Evolutionary conservation across 2,113 vertebrate genomes (phyloP), one percentile per base, ranked within the genome.

Genomic region (Callipepla californica): DNA sequence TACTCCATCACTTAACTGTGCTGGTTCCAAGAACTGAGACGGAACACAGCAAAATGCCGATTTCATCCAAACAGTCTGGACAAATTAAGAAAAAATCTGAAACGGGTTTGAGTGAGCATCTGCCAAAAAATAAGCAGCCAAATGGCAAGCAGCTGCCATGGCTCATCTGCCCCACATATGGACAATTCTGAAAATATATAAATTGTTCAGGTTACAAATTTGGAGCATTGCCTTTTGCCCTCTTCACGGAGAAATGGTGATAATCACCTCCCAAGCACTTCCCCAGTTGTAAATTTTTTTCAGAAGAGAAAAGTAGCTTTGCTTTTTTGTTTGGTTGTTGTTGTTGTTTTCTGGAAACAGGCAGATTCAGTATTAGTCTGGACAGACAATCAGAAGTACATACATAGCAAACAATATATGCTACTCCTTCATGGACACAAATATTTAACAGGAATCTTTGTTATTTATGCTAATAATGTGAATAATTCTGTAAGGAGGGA

Each of bases 11-110:
- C 15, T 65, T 2, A 11, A 36, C 23, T 76, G 58, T 87, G 20
- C 48, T 53, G 62, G 6, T 70, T 89, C 58, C 85, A 73, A 45
- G 30, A n/a, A 36, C 62, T 47, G 18, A 5, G 1, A 20, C 23
- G n/a, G 36, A 74, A 40, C 34, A 45, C 1, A 4, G 16, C 1
- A 1, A 45, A 55, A 34, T 30, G 34, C 34, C 78, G 32, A 59
- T 78, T 91, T 92, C 17, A 78, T 63, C 32, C 23, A 82, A 88
- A 93, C 18, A 91, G 7, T 30, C 68, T 61, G 68, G 22, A 48
- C 4, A 88, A 90, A 86, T 44, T 47, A 69, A 48, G 45, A 13
- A 68, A 73, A 92, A 57, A 26, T 75, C 78, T 88, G 68, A 86
- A 94, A 93, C 1, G 7, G 4, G 1, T 69, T 77, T 55, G 23